Base-by-base conservation (phyloP, 2,113 vertebrate genomes). In the Irena cyanogastra region DNA sequence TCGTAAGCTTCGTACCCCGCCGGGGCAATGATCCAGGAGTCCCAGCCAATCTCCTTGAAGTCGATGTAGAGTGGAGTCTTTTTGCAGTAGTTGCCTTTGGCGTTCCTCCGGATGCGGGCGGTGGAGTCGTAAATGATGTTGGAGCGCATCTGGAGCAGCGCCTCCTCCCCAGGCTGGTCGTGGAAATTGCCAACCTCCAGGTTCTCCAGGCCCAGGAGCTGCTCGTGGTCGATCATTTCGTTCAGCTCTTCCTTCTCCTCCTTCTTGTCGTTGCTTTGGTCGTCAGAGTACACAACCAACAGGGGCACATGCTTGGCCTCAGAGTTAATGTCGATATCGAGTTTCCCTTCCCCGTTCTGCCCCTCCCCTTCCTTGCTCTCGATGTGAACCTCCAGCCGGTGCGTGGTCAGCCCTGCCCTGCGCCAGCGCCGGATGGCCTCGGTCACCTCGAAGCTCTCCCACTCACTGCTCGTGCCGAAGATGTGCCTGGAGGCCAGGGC, bases 41-140 rank as follows among this genome's bases (percentile, higher is more conserved):
- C 99, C 99, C 99, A 99, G 23, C 99, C 99, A 4, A 99, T 99
- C 84, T 99, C 99, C 94, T 99, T 99, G 97, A 99, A 99, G 94
- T 99, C 99, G 1, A 99, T 99, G 35, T 98, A 99, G 53, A 99
- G 98, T 0, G 99, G 98, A 23, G 98, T 99, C 87, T 98, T 99
- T 96, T 99, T 99, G 97, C 99, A 99, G 90, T 98, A 98, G 97
- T 99, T 99, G n/a, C 98, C 99, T 64, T 99, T 99, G 49, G 99
- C 99, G 0, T 99, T 99, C 92, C 99, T 98, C 17, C 99, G 97
- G 90, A 99, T 99, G 21, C 99, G 98, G 35, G 99, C 98, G 0
- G 98, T 98, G 1, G 99, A 98, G 95, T 99, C 99, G 1, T 99
- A 99, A 76, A 99, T 99, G 64, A 99, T 98, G 94, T 99, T 99